Evolutionary conservation across 2,888 invertebrate genomes (phyloP).

Genomic region (Dermolepida albohirtum): DNA sequence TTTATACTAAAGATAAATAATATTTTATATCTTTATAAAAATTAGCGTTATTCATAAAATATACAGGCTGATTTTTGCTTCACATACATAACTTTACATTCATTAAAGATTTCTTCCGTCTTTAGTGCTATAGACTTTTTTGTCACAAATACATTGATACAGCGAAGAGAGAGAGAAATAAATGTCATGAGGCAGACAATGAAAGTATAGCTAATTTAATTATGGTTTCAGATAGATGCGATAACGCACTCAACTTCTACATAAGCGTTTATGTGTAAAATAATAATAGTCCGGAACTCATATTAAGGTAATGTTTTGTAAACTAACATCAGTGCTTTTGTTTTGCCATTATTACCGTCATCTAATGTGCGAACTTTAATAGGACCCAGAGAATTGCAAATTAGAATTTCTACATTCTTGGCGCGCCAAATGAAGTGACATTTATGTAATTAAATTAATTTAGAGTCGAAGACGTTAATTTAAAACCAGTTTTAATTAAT

Average conservation of each 20-base stretch:
- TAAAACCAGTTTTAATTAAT: conserved; percentile 37
- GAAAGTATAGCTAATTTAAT: conserved; percentile 20
- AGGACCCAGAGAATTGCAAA: conserved; percentile 31
- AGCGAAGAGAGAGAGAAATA: background rate
- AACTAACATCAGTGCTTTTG: conserved; percentile 38
- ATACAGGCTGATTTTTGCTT: no score
- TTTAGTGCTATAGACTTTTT: no score
- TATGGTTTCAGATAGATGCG: conserved; percentile 15
- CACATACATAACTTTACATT: no score
- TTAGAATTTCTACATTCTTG: conserved; percentile 41
- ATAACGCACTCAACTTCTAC: conserved; percentile 19
- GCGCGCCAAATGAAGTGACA: conserved; percentile 38
- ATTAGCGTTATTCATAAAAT: no score
- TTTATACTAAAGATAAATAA: no score
- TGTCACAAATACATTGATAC: no score
- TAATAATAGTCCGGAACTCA: conserved; percentile 35
- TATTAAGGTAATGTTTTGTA: conserved; percentile 41
- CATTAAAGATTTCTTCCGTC: no score
- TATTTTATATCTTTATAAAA: no score
- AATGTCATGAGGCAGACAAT: background rate
- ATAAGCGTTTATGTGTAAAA: conserved; percentile 32
- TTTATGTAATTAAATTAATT: conserved; percentile 40
- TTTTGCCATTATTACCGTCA: conserved; percentile 40
- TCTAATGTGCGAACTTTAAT: conserved; percentile 38
- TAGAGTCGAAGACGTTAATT: conserved; percentile 34